Base-by-base conservation (phyloP, 2,797 vertebrate genomes). In the Bradypus variegatus region DNA sequence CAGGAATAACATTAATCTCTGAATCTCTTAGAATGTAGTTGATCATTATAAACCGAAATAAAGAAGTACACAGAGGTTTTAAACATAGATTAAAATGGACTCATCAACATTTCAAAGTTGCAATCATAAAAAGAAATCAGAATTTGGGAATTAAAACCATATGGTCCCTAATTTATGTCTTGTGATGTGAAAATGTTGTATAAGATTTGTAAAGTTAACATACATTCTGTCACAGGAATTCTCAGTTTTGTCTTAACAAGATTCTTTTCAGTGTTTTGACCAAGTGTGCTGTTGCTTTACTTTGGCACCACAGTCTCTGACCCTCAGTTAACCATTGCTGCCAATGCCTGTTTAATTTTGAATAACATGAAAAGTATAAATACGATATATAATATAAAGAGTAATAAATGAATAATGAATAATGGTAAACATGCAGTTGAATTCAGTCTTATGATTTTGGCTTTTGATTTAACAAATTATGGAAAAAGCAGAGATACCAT, bases 1-100 rank as follows among this genome's bases (percentile, higher is more conserved):
- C 72, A 62, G 58, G n/a, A 64, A 89, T 93, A 91, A 85, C 7
- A 85, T 94, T 83, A 91, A 89, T 27, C 62, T 94, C 86, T 93
- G 65, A 60, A 48, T 92, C 38, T 80, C 45, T 88, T 72, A 76
- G 31, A 31, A 90, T 92, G 15, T 9, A 87, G 45, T 60, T 88
- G 41, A 50, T 38, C 86, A 84, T 67, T 79, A 70, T 78, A 62
- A 90, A 18, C 15, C 36, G 21, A 86, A 72, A 65, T 38, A 55
- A 86, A 80, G 65, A 86, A 80, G 65, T 79, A 45, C 36, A 64
- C 10, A 38, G n/a, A 87, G 3, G 1, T 62, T 75, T 94, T 64
- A 72, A 92, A 85, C 65, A 41, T 25, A 67, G 48, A 73, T 38
- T 93, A 75, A 82, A 72, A 36, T 33, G 6, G 6, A 5, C 25